These are phyloP conservation scores for Solea senegalensis DNA, from an alignment of 2,113 vertebrate species.

Conservation along the genomic window DNA sequence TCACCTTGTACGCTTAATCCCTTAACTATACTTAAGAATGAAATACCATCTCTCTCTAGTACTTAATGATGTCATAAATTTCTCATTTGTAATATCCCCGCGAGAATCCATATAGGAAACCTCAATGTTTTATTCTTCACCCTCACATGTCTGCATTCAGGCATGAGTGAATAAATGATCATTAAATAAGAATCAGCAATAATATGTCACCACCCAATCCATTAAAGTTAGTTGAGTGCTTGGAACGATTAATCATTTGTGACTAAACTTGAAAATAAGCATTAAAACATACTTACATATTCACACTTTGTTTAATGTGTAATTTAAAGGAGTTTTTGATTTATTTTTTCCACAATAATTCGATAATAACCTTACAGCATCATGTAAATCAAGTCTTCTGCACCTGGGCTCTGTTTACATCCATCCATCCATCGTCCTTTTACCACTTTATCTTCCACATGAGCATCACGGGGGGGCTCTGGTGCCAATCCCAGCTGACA, in stretches of 20 bases:
- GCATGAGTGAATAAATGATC: neutral
- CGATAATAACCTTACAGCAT: too few species aligned
- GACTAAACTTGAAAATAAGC: neutral
- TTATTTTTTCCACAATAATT: too few species aligned
- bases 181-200: neutral
- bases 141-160: neutral
- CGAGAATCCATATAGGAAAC: slow-evolving; percentile 15
- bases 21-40: slow-evolving; percentile 15
- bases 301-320: neutral
- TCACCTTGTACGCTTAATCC: slow-evolving; percentile 31
- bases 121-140: slow-evolving; percentile 1
- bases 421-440: too few species aligned
- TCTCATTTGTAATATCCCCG: slow-evolving; percentile 25
- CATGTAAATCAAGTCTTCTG: too few species aligned
- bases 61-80: slow-evolving; percentile 37
- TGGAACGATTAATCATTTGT: neutral
- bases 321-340: neutral
- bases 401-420: too few species aligned
- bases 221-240: neutral
- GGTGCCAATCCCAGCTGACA: too few species aligned
- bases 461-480: too few species aligned
- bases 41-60: slow-evolving; percentile 16
- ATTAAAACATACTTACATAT: neutral
- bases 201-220: neutral
- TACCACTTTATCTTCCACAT: too few species aligned